Evolutionary conservation across 2,888 invertebrate genomes (phyloP).

Genomic region (Salticus scenicus): DNA sequence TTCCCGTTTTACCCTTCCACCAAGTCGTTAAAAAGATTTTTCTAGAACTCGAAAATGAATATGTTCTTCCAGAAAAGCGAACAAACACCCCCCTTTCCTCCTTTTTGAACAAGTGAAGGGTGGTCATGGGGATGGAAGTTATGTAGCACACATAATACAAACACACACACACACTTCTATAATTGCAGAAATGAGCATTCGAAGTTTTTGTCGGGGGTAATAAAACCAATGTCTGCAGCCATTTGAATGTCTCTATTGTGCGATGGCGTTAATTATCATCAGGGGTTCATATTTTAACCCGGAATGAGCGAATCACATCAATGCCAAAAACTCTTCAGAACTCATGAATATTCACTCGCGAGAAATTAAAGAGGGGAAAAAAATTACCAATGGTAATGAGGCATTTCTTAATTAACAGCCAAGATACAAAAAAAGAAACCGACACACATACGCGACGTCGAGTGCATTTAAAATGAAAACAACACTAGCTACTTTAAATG

Average conservation of each 20-base stretch:
- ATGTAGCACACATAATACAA: not conserved
- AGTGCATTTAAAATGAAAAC: too few relatives aligned
- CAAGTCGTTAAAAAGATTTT: constrained; percentile 65
- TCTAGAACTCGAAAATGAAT: constrained; percentile 30
- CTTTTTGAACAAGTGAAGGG: not conserved
- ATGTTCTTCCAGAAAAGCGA: constrained; percentile 38
- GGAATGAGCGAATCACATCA: not conserved
- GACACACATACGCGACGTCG: too few relatives aligned
- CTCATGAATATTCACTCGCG: not conserved
- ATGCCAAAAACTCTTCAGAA: not conserved
- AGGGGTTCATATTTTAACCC: not conserved
- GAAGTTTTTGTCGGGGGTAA: not conserved
- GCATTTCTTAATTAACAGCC: constrained; percentile 2
- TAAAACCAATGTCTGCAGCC: not conserved
- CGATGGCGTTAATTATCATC: constrained; percentile 1
- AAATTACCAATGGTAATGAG: not conserved
- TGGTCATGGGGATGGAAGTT: not conserved
- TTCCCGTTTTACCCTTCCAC: constrained; percentile 12
- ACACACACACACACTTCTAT: constrained; percentile 49
- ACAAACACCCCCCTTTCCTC: not conserved
- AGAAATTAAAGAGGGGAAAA: not conserved
- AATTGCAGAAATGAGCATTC: constrained; percentile 37
- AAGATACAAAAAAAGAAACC: not conserved
- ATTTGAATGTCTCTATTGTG: not conserved
- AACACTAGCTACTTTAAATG: too few relatives aligned